phyloP scores from a whole-genome alignment of 2,888 invertebrate genomes.

The Drosophila greeni region DNA sequence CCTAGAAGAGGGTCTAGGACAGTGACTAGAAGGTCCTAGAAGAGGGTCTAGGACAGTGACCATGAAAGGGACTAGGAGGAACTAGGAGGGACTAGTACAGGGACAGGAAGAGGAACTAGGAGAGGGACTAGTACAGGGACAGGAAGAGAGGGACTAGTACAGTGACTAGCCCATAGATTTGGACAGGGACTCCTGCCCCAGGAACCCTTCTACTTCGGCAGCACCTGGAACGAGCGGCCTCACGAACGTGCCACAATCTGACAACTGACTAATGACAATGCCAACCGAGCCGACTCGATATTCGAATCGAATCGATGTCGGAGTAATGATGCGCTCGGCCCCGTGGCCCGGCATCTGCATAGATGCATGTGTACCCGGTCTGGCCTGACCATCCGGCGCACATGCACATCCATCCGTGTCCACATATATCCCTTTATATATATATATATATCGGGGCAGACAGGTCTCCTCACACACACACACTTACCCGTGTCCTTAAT shows the following conservation, averaged over 20 bases:
- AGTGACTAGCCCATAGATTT: no score
- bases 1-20: no score
- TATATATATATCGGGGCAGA: conserved; percentile 9
- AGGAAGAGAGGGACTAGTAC: no score
- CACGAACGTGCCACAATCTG: conserved; percentile 53
- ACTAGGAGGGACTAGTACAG: no score
- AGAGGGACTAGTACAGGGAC: not conserved
- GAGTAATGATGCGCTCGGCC: conserved; percentile 58
- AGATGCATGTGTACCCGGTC: conserved; percentile 25
- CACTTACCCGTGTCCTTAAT: conserved; percentile 89
- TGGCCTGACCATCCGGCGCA: not conserved
- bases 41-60: not conserved
- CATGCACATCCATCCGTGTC: not conserved
- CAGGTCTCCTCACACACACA: conserved; percentile 9
- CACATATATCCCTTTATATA: not conserved
- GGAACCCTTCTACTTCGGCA: not conserved
- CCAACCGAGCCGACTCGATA: conserved; percentile 40
- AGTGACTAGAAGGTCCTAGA: not conserved
- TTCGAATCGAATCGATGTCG: conserved; percentile 56
- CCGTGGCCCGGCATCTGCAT: conserved; percentile 50
- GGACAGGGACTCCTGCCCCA: no score
- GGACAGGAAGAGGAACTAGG: no score
- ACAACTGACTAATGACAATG: conserved; percentile 67
- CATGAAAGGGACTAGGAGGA: no score
- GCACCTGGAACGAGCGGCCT: conserved; percentile 22